Evolutionary conservation across 1,140 invertebrate species (phyloP).

Genomic region (Ectropis grisescens): DNA sequence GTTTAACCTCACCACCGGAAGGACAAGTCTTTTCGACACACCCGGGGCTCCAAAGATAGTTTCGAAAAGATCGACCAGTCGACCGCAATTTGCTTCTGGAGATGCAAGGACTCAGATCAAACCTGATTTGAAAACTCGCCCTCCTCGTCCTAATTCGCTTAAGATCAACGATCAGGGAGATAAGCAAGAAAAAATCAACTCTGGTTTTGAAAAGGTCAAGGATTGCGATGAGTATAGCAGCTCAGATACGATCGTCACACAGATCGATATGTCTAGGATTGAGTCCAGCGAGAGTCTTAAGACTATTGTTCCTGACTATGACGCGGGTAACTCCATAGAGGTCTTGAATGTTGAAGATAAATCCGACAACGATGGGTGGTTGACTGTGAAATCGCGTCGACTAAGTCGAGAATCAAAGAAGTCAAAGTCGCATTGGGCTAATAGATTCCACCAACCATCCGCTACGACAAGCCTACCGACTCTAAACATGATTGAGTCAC

Average conservation of each 20-base stretch:
- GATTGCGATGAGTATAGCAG: slow-evolving; percentile 60
- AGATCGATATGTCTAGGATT: slow-evolving; percentile 58
- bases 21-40: slow-evolving; percentile 55
- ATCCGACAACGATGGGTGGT: slow-evolving; percentile 73
- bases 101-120: slow-evolving; percentile 37
- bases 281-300: slow-evolving; percentile 66
- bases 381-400: slow-evolving; percentile 75
- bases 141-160: slow-evolving; percentile 35
- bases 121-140: slow-evolving; percentile 32
- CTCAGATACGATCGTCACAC: slow-evolving; percentile 68
- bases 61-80: slow-evolving; percentile 29
- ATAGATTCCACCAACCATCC: slow-evolving; percentile 76
- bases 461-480: slow-evolving; percentile 77
- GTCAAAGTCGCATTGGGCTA: slow-evolving; percentile 74
- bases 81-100: slow-evolving; percentile 35
- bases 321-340: slow-evolving; percentile 73
- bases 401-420: slow-evolving; percentile 64
- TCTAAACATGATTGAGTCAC: slow-evolving; percentile 70
- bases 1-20: slow-evolving; percentile 63
- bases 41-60: slow-evolving; percentile 24
- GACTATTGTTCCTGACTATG: slow-evolving; percentile 59
- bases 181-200: slow-evolving; percentile 31
- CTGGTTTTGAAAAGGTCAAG: slow-evolving; percentile 35
- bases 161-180: slow-evolving; percentile 38
- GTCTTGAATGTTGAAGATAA: slow-evolving; percentile 66